Percentiles rank a stretch among this genome's conserved stretches.
Evolutionary conservation across 2,888 invertebrate genomes (phyloP).

Genomic region (Eremobia ochroleuca): DNA sequence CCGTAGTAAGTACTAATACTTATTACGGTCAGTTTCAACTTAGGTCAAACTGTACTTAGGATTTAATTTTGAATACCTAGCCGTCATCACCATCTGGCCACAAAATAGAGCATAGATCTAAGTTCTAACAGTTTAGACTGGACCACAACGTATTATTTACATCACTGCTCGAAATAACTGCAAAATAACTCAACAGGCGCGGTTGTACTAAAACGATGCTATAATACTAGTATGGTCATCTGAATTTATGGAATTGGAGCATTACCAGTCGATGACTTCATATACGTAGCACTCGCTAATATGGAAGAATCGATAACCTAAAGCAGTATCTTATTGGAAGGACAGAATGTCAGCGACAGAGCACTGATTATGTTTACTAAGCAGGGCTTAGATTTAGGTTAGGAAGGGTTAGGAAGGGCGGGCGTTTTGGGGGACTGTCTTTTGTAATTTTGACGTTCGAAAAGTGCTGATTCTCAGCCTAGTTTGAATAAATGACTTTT

Average conservation of each 20-base stretch:
- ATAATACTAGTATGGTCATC: slow-evolving; percentile 43
- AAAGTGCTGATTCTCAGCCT: too few species aligned
- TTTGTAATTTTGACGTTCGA: too few species aligned
- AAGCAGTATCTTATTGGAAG: slow-evolving; percentile 8
- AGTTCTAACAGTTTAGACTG: neutral
- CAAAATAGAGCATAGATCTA: slow-evolving; percentile 1
- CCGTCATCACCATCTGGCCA: neutral
- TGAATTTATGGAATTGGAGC: slow-evolving; percentile 61
- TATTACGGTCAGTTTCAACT: neutral
- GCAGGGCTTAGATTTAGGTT: neutral
- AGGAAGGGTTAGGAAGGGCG: too few species aligned
- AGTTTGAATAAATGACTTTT: too few species aligned
- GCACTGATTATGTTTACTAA: neutral
- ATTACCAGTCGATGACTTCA: slow-evolving; percentile 59
- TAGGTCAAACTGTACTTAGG: neutral
- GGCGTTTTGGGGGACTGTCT: too few species aligned
- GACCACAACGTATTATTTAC: slow-evolving; percentile 11
- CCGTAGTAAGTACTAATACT: too few species aligned
- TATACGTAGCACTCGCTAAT: slow-evolving; percentile 35
- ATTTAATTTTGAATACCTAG: neutral
- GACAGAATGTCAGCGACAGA: slow-evolving; percentile 5
- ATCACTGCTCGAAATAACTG: slow-evolving; percentile 58
- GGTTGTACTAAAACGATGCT: slow-evolving; percentile 27
- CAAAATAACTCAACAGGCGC: slow-evolving; percentile 39
- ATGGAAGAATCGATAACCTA: slow-evolving; percentile 28